These are phyloP conservation scores for Metellina segmentata DNA, from an alignment of 2,888 invertebrate genomes.

Conservation along the genomic window DNA sequence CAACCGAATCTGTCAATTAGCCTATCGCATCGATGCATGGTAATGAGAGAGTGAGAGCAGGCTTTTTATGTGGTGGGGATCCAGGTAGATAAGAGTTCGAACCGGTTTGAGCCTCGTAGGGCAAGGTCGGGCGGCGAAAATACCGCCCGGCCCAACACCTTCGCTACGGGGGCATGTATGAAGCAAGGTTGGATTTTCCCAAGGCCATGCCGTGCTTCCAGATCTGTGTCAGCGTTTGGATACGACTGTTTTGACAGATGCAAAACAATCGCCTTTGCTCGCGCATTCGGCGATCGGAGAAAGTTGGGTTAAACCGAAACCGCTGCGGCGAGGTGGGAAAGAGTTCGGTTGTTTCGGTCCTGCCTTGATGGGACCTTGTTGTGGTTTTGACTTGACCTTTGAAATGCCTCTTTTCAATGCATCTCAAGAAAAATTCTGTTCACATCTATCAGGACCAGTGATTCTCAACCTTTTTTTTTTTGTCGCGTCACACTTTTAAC, in stretches of 20 bases:
- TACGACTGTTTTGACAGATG: neutral
- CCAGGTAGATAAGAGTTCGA: neutral
- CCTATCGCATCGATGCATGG: neutral
- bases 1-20: conserved; percentile 1
- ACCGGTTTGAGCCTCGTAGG: conserved; percentile 36
- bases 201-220: neutral
- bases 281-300: neutral
- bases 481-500: no score
- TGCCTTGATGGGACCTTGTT: neutral
- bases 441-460: no score
- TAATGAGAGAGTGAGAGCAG: neutral
- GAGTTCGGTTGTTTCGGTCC: no score
- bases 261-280: neutral
- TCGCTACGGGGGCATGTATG: neutral
- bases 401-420: neutral
- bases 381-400: neutral
- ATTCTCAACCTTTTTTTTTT: no score
- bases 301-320: neutral
- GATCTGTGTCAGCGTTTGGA: neutral
- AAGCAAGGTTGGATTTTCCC: conserved; percentile 18
- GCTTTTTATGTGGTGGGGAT: neutral
- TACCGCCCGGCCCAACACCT: conserved; percentile 13
- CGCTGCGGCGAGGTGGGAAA: neutral
- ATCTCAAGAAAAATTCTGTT: neutral
- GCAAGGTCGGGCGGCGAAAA: conserved; percentile 25